phyloP scores from a whole-genome alignment of 2,888 invertebrate genomes.

The Willowsia nigromaculata region DNA sequence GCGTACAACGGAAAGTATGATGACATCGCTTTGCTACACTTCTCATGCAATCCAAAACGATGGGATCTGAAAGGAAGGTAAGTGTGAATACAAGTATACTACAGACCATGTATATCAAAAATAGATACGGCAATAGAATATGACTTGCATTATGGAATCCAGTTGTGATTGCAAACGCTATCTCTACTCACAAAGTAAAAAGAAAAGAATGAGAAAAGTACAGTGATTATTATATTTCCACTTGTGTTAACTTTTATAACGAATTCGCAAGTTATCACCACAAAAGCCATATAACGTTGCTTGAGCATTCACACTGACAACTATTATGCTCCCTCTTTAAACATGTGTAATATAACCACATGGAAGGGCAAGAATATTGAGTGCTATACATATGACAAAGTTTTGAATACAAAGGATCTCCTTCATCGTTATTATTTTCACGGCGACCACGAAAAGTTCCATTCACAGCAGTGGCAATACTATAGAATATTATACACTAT shows the following conservation, averaged over 20 bases:
- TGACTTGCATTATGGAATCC: background rate
- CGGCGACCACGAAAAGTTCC: conserved; percentile 32
- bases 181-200: background rate
- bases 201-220: background rate
- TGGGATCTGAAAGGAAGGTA: too few species aligned
- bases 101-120: background rate
- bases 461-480: background rate
- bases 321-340: background rate
- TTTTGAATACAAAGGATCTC: conserved; percentile 18
- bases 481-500: background rate
- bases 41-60: too few species aligned
- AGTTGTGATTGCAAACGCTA: background rate
- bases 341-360: background rate
- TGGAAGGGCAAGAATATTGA: background rate
- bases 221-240: conserved; percentile 20
- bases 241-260: conserved; percentile 24
- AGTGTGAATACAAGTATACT: too few species aligned
- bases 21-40: too few species aligned
- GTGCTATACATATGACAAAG: background rate
- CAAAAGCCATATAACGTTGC: background rate
- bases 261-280: conserved; percentile 34
- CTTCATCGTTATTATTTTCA: conserved; percentile 44
- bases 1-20: too few species aligned
- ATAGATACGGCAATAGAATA: background rate
- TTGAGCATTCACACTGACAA: background rate